Base-by-base conservation (phyloP, 2,888 invertebrate genomes). In the Heterodera filipjevi region DNA sequence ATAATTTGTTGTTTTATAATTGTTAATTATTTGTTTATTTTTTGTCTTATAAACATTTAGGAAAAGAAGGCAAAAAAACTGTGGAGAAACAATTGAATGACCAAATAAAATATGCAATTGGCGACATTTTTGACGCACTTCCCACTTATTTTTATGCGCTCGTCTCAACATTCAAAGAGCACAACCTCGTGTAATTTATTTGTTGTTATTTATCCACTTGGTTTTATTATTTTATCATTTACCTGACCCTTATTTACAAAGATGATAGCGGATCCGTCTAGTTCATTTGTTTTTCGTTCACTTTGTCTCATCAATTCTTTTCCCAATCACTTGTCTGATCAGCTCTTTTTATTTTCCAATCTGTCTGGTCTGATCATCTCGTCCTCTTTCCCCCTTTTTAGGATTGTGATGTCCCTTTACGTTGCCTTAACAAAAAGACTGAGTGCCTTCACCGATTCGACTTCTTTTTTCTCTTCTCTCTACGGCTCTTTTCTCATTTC, bases 321-420 rank as follows among this genome's bases (percentile, higher is more conserved):
- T 32, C 35, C 33, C 73, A 22, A 44, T 46, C 12, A 30, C 71
- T 30, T 8, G 19, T 33, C 33, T 27, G 30, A n/a, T n/a, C n/a
- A n/a, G n/a, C 39, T 12, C 39, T 39, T 39, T 39, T 39, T 39
- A 1, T 39, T 39, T 39, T 12, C 12, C 39, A 39, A 10, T 39
- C 2, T 39, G 39, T 39, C 39, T 12, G 39, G 12, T n/a, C n/a
- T n/a, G n/a, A 39, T 39, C 39, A 39, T 39, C 12, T 12, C 39
- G 8, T 10, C 39, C 10, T 39, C 12, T 76, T 84, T 90, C 90
- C 78, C 88, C 87, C 39, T 39, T 39, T 89, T 49, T 87, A 96
- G 95, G 90, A 95, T 95, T 90, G 95, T 95, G 76, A 94, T 97
- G 92, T 95, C 95, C 85, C 94, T 96, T 81, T 92, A 97, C 88